Percentiles rank a stretch among this genome's conserved stretches.
These are phyloP conservation scores for Myzus persicae DNA, from an alignment of 1,140 invertebrate species.

Conservation along the genomic window DNA sequence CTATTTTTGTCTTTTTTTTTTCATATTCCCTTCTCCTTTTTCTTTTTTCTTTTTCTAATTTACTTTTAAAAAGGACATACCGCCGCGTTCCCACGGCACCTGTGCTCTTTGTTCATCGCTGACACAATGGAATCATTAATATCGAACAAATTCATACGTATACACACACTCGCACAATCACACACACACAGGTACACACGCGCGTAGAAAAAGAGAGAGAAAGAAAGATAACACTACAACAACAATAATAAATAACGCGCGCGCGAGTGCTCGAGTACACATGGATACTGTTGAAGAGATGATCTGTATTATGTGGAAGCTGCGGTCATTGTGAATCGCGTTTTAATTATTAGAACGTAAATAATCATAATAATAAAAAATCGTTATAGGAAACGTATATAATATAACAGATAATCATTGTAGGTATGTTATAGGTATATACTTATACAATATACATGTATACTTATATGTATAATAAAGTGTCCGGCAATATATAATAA, in stretches of 20 bases:
- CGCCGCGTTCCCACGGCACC: constrained; percentile 57
- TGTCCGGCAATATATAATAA: constrained; percentile 38
- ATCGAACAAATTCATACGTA: constrained; percentile 58
- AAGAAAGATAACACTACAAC: constrained; percentile 26
- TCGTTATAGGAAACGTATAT: constrained; percentile 20
- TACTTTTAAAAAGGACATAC: constrained; percentile 58
- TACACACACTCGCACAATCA: not conserved
- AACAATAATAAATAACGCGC: constrained; percentile 49
- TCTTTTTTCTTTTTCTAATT: constrained; percentile 52
- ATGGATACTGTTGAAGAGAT: constrained; percentile 12
- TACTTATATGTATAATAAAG: not conserved
- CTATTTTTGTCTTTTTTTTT: constrained; percentile 55
- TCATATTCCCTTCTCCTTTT: not conserved
- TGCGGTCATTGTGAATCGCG: constrained; percentile 46
- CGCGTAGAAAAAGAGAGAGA: constrained; percentile 4
- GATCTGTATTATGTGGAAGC: constrained; percentile 39
- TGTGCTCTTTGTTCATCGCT: constrained; percentile 56
- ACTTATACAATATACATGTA: not conserved
- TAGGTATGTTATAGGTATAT: not conserved
- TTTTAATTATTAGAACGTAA: constrained; percentile 47
- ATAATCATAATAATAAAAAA: constrained; percentile 30
- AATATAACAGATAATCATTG: constrained; percentile 30
- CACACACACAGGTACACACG: not conserved
- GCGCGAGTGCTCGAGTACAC: not conserved
- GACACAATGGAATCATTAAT: constrained; percentile 59